Evolutionary conservation across 2,113 vertebrate genomes (phyloP).

Genomic region (Mormyrus iriodes): DNA sequence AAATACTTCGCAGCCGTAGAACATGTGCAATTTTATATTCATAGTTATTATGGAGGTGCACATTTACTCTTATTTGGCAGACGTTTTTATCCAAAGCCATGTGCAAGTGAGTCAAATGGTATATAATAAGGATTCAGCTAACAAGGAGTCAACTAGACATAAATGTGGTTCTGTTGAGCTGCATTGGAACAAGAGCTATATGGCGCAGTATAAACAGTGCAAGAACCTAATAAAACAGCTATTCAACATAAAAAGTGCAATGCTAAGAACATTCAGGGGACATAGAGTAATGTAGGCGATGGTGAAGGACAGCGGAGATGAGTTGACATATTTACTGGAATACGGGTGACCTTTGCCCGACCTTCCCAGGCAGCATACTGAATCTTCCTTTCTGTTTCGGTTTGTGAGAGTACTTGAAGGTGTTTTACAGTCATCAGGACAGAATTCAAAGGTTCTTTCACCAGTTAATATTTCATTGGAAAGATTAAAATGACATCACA

Average conservation of each 20-base stretch:
- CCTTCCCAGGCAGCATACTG: not conserved
- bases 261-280: not conserved
- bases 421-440: not conserved
- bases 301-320: not conserved
- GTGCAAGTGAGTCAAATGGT: not conserved
- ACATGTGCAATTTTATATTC: no score
- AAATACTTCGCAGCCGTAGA: not conserved
- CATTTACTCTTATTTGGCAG: not conserved
- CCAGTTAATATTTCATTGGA: not conserved
- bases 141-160: not conserved
- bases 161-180: not conserved
- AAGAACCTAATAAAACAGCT: not conserved
- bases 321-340: not conserved
- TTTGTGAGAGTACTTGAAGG: not conserved
- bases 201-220: not conserved
- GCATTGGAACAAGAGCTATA: not conserved
- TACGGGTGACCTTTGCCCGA: not conserved
- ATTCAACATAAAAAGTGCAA: not conserved
- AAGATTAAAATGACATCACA: not conserved
- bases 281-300: not conserved
- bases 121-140: not conserved
- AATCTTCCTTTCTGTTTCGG: not conserved
- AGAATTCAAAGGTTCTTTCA: not conserved
- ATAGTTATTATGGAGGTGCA: not conserved
- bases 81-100: not conserved